Evolutionary conservation across 2,113 vertebrate genomes (phyloP), one percentile per base, ranked within the genome.

Genomic region (Eulemur rufifrons): DNA sequence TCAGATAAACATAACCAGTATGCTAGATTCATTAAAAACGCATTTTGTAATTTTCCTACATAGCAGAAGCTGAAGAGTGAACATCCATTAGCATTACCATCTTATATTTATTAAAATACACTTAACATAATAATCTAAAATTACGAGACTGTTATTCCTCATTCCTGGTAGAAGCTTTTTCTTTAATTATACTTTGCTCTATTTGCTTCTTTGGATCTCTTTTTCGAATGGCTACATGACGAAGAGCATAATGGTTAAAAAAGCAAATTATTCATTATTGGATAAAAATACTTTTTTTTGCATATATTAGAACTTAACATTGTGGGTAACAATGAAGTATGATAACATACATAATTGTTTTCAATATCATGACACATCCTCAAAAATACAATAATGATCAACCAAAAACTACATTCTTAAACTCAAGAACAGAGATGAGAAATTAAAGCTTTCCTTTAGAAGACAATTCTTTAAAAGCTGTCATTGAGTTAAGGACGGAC

Each of bases 401-500:
- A 11, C 32, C 8, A 91, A 81, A 86, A 91, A 66, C 42, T 82
- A 42, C 20, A 66, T 92, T 92, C 59, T 84, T 95, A 87, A 90
- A 84, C 25, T 59, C 73, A 93, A 74, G 27, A 93, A 39, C 32
- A 95, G 73, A 90, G 20, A 76, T 82, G n/a, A 93, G 69, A 96
- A 82, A 81, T 61, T 89, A 76, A 91, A 95, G 37, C 52, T 91
- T 96, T 95, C 34, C 34, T 80, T 88, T 50, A 86, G 82, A 86
- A 96, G 52, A 69, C 89, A 42, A 63, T 14, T 80, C n/a, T 86
- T 95, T 71, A 80, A 89, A 96, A 93, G 39, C 78, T 95, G 89
- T 95, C 93, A 95, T n/a, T 39, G 59, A 95, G 39, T 97, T 52
- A 77, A 96, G 80, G 69, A 96, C 93, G 80, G 74, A 95, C 93